phyloP scores from a whole-genome alignment of 2,113 vertebrate genomes.

The Mola mola region DNA sequence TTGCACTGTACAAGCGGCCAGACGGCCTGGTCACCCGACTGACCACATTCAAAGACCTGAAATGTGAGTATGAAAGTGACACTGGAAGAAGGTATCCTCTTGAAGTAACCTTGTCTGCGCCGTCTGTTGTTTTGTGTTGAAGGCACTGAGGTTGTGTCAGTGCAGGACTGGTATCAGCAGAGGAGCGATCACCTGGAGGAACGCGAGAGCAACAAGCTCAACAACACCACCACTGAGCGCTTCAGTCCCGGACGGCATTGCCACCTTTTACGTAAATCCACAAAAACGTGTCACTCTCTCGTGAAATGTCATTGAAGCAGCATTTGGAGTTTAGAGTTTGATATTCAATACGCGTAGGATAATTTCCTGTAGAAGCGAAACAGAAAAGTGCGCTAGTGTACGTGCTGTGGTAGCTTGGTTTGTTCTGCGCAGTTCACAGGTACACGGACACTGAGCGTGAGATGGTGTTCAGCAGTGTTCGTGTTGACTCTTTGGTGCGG shows the following conservation, averaged over 20 bases:
- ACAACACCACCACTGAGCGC: background rate
- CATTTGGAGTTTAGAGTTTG: no score
- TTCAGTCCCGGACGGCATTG: background rate
- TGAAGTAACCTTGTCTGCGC: background rate
- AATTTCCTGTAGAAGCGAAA: no score
- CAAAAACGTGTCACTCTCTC: background rate
- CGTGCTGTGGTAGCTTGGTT: no score
- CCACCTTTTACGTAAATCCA: background rate
- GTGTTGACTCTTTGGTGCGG: no score
- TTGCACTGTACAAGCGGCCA: background rate
- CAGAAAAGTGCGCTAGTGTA: no score
- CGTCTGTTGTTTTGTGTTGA: background rate
- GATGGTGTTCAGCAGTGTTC: no score
- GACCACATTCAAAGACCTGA: background rate
- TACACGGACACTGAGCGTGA: no score
- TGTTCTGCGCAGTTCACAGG: no score
- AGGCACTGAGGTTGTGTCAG: background rate
- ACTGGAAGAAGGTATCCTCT: background rate
- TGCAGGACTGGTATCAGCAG: background rate
- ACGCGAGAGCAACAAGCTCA: background rate
- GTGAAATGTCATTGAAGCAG: no score
- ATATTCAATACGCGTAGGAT: no score
- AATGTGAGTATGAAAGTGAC: background rate
- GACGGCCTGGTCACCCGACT: background rate
- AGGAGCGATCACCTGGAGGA: background rate